Base-by-base conservation (phyloP, 1,140 invertebrate genomes). In the Bombus confusus region DNA sequence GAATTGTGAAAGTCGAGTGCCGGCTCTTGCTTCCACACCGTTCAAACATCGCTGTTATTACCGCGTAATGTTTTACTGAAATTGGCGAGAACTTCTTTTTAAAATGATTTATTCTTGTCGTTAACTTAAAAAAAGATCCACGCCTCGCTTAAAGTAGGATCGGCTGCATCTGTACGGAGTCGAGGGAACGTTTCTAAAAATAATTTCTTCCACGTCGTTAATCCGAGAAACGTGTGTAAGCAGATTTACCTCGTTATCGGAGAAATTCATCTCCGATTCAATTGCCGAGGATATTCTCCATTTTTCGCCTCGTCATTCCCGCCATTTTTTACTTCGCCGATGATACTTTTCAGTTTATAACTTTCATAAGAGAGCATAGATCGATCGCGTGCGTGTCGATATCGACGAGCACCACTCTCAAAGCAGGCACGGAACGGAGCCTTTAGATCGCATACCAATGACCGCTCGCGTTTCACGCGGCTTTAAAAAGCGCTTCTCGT, bases 241-340 rank as follows among this genome's bases (percentile, higher is more conserved):
- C 69, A 52, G 68, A 62, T 81, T 62, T 59, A 28, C 15, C 80
- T 59, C 57, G 80, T 82, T 82, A 75, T n/a, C 39, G 57, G 9
- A 10, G 9, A 25, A 72, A 75, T 64, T 82, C 37, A 62, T 10
- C 25, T 43, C 18, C 22, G 80, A 37, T 82, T 74, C 80, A 34
- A 64, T 75, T 82, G 74, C 64, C 75, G 37, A 12, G 5, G 3
- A 77, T 77, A 59, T 41, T 13, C 6, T 28, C 74, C 4, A n/a
- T 37, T 68, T 37, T 37, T 25, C 66, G 37, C 22, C 31, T 22
- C 9, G 0, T 34, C 2, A 12, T 8, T 39, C 4, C 12, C 12
- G 6, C 47, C 34, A 8, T 15, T 15, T n/a, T 28, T 39, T 13
- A 6, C 13, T 1, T 47, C 18, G 3, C 15, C 47, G 2, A 37